A percentile compares a stretch with the other conserved stretches of the same genome.
Evolutionary conservation across 2,113 vertebrate species (phyloP).

Genomic region (Leucopternis melanops): DNA sequence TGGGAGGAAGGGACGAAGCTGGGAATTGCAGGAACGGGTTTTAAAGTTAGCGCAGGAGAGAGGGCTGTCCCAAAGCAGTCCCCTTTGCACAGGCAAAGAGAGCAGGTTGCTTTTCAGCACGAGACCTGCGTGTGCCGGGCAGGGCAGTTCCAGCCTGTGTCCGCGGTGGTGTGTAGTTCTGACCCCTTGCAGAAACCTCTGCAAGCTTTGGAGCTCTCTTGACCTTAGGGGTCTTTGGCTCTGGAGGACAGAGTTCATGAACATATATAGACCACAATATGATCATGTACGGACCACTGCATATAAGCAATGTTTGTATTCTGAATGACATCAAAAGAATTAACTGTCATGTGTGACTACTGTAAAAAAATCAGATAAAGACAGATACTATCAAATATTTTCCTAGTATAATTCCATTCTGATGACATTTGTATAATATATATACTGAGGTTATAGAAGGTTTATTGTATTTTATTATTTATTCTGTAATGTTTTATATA

Average conservation of each 20-base stretch:
- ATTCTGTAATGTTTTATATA: neutral
- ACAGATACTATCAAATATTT: neutral
- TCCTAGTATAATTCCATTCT: neutral
- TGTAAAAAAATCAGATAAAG: neutral
- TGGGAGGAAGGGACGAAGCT: too few relatives aligned
- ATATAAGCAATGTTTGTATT: neutral
- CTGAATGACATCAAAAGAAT: neutral
- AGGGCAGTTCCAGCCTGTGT: too few relatives aligned
- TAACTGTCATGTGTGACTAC: neutral
- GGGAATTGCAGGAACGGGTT: too few relatives aligned
- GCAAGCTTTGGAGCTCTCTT: neutral
- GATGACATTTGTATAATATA: neutral
- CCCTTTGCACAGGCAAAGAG: too few relatives aligned
- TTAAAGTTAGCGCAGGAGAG: too few relatives aligned
- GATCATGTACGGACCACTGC: neutral
- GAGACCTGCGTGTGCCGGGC: too few relatives aligned
- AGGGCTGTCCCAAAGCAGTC: too few relatives aligned
- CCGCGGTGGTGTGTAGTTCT: too few relatives aligned
- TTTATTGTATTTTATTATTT: neutral
- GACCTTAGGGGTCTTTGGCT: neutral
- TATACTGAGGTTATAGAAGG: neutral
- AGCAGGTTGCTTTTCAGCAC: too few relatives aligned
- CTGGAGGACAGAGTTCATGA: neutral
- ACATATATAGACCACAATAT: neutral
- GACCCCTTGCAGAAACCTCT: neutral